phyloP scores from a whole-genome alignment of 2,888 invertebrate species.

The Ochropacha duplaris region DNA sequence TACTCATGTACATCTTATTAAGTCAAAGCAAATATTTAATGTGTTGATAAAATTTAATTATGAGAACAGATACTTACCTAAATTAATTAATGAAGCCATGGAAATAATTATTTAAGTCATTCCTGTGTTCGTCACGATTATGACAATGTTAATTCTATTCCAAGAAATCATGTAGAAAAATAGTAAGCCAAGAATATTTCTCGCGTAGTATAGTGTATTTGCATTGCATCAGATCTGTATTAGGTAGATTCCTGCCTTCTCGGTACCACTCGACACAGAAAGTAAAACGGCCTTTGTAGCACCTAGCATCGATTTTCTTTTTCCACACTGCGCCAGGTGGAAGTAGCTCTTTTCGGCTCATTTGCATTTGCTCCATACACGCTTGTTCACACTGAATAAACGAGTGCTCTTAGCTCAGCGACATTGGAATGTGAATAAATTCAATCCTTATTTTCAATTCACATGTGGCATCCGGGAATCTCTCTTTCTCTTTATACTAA shows the following conservation, averaged over 20 bases:
- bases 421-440: background rate
- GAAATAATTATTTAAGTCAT: no score
- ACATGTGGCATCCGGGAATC: background rate
- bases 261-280: no score
- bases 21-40: background rate
- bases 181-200: background rate
- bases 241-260: no score
- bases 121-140: background rate
- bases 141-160: no score
- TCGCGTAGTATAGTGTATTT: background rate
- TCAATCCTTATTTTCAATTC: background rate
- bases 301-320: constrained; percentile 48
- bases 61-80: background rate
- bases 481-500: no score
- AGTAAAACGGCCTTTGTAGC: no score
- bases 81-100: no score
- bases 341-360: constrained; percentile 62
- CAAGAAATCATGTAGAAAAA: no score
- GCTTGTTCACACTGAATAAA: constrained; percentile 57
- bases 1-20: constrained; percentile 7
- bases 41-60: background rate
- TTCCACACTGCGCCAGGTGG: constrained; percentile 44
- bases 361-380: constrained; percentile 41
- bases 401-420: constrained; percentile 37
- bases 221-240: no score